Base-by-base conservation (phyloP, 2,888 invertebrate species). In the Epinotia bilunana region DNA sequence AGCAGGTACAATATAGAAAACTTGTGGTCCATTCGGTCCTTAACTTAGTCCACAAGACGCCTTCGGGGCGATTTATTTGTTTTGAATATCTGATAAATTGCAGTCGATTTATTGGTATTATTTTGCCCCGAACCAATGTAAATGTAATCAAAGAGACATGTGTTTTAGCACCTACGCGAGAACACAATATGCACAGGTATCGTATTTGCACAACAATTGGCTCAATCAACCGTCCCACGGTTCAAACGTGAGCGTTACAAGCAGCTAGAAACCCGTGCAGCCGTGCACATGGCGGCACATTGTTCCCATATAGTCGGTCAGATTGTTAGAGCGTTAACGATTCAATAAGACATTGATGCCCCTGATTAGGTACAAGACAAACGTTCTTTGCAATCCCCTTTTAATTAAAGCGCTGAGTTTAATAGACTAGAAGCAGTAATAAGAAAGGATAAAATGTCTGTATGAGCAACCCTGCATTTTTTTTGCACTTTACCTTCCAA, bases 131-230 rank as follows among this genome's bases (percentile, higher is more conserved):
- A 60, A 60, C 16, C 16, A 18, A 18, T 43, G 12, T 49, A 65
- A 7, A 53, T 5, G 1, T 53, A 23, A 65, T 46, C 64, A 65
- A 46, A 49, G 33, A 33, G 23, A 12, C 13, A 57, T 18, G 13
- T 33, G 18, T 39, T 55, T 57, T 55, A 20, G 39, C 39, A 67
- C 57, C 28, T 39, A 67, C 49, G 20, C 13, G 39, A 55, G n/a
- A 18, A 33, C 57, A 61, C 9, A 11, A 12, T 46, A 12, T 46
- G 57, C 63, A 39, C 13, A 55, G 18, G 55, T 39, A n/a, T 28
- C 20, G 71, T 49, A 67, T 73, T 73, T 73, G 53, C 60, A 67
- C 60, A 53, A 65, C 72, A 73, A 73, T 73, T 53, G 73, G n/a
- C 67, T 23, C 49, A 67, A 73, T 61, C 61, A 60, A 33, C 20